Evolutionary conservation across 1,140 invertebrate species (phyloP).

Genomic region (Aphis craccivora): DNA sequence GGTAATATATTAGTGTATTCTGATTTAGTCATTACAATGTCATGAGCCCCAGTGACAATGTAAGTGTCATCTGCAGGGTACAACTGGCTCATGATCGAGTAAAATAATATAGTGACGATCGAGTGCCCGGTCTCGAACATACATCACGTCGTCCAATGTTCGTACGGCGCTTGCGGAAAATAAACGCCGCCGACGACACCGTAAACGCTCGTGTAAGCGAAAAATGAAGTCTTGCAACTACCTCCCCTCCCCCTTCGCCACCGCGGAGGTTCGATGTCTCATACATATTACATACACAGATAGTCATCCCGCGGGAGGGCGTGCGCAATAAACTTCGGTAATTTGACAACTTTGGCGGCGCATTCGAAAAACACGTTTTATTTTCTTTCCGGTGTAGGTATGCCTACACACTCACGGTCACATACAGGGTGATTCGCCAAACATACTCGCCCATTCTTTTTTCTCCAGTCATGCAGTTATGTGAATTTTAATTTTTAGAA

Average conservation of each 20-base stretch:
- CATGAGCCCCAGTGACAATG: too few species aligned
- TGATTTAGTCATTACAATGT: background rate
- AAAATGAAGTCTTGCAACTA: background rate
- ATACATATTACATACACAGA: slow-evolving; percentile 1
- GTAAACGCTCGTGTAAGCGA: slow-evolving; percentile 5
- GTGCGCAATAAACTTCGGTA: slow-evolving; percentile 25
- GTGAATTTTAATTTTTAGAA: too few species aligned
- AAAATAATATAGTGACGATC: background rate
- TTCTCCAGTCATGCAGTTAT: too few species aligned
- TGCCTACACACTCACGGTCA: background rate
- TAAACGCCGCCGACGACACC: slow-evolving; percentile 1
- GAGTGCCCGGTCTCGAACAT: background rate
- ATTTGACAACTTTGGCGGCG: slow-evolving; percentile 24
- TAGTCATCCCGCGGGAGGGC: background rate
- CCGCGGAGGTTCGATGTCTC: background rate
- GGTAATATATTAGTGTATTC: too few species aligned
- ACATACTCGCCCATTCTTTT: too few species aligned
- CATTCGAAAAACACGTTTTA: slow-evolving; percentile 1
- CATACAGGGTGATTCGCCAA: background rate
- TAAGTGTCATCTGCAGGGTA: too few species aligned
- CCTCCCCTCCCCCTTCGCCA: background rate
- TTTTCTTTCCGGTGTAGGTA: background rate
- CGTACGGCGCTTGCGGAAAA: background rate
- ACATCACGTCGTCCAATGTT: background rate
- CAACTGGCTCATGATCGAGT: background rate